Base-by-base conservation (phyloP, 2,888 invertebrate species). In the Serripes groenlandicus region DNA sequence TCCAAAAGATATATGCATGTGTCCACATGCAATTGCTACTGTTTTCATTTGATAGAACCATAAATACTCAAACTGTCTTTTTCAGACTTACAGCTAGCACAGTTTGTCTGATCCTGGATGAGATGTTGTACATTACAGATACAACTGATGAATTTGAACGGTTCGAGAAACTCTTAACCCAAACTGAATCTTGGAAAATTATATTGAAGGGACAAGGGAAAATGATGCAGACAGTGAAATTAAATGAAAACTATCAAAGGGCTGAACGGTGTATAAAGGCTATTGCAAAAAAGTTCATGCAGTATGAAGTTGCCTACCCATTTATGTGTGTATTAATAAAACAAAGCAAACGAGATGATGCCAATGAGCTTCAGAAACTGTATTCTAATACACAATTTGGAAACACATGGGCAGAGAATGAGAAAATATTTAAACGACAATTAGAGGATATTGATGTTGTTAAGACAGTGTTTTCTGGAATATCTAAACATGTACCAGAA, bases 41-140 rank as follows among this genome's bases (percentile, higher is more conserved):
- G n/a, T n/a, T n/a, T n/a, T n/a, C n/a, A n/a, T n/a, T n/a, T n/a
- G n/a, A n/a, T n/a, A n/a, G n/a, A n/a, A n/a, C n/a, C n/a, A n/a
- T n/a, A n/a, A n/a, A n/a, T n/a, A n/a, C n/a, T n/a, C n/a, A n/a
- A n/a, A 42, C 9, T 34, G 26, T 26, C n/a, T 26, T 23, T 71
- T 81, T 70, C 81, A 81, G 81, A 23, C 42, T 69, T 21, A 74
- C 77, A 30, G 52, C 62, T 1, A 35, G 69, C 15, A 42, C 68
- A 1, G 69, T 81, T 5, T 60, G 62, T 26, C 1, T 72, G n/a
- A 62, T 76, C 0, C 32, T 77, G 15, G 81, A 77, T 37, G 21
- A 60, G 3, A 60, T 42, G 30, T 5, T 37, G 35, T 35, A 49
- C 15, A 18, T 71, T 3, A 21, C 34, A 3, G 26, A 62, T 21